phyloP scores from a whole-genome alignment of 2,113 vertebrate genomes.

The Centrocercus urophasianus region DNA sequence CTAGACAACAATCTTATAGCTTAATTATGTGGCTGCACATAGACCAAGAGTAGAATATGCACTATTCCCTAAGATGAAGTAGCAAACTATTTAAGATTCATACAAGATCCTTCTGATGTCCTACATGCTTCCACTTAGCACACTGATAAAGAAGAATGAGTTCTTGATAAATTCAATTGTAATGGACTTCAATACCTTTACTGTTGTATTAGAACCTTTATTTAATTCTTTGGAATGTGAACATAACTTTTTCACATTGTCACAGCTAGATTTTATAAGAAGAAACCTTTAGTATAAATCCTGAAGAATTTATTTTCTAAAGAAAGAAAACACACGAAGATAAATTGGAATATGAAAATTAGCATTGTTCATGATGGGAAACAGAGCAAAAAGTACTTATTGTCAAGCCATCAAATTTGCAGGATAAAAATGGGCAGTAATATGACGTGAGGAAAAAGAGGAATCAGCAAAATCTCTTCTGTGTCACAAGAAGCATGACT shows the following conservation, averaged over 20 bases:
- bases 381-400: neutral
- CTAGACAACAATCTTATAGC: neutral
- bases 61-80: neutral
- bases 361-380: neutral
- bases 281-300: neutral
- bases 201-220: neutral
- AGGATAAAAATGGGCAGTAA: neutral
- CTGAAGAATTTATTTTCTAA: neutral
- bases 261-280: neutral
- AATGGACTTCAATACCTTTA: neutral
- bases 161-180: neutral
- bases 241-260: neutral
- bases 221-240: neutral
- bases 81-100: neutral
- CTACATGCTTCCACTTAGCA: neutral
- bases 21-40: neutral
- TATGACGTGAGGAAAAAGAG: constrained; percentile 11
- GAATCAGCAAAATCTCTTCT: neutral
- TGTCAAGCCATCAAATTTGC: neutral
- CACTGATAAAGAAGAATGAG: neutral
- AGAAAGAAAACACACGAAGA: neutral
- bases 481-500: neutral
- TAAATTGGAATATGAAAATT: neutral
- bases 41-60: neutral
- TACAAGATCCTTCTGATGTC: neutral